Evolutionary conservation across 2,113 vertebrate genomes (phyloP).

Genomic region (Sclerurus mexicanus): DNA sequence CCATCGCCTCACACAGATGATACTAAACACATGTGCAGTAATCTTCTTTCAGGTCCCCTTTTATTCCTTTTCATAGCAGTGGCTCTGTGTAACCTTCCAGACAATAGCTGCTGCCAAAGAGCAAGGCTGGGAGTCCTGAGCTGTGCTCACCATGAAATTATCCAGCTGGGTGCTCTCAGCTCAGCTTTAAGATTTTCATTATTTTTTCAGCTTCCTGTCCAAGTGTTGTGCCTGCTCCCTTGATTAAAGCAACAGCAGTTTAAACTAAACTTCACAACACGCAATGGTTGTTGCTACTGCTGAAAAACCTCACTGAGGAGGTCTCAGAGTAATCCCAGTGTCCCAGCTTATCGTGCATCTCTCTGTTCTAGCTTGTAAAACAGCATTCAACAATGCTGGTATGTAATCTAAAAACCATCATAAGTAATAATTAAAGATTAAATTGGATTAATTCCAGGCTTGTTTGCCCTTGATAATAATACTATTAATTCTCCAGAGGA

Average conservation of each 20-base stretch:
- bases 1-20: not conserved
- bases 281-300: not conserved
- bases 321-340: not conserved
- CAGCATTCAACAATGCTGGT: not conserved
- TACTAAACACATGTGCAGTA: not conserved
- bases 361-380: not conserved
- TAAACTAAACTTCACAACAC: not conserved
- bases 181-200: not conserved
- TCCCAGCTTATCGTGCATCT: not conserved
- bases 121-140: not conserved
- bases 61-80: not conserved
- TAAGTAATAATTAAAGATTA: constrained; percentile 43
- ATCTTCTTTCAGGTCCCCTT: not conserved
- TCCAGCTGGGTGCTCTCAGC: not conserved
- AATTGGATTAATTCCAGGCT: constrained; percentile 35
- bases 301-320: not conserved
- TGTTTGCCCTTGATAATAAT: not conserved
- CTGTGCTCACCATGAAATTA: not conserved
- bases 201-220: constrained; percentile 7
- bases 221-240: not conserved
- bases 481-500: not conserved
- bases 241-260: not conserved
- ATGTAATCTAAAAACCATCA: not conserved
- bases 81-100: not conserved
- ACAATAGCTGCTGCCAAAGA: not conserved